Base-by-base conservation (phyloP, 1,140 invertebrate species). In the Anastrepha ludens region DNA sequence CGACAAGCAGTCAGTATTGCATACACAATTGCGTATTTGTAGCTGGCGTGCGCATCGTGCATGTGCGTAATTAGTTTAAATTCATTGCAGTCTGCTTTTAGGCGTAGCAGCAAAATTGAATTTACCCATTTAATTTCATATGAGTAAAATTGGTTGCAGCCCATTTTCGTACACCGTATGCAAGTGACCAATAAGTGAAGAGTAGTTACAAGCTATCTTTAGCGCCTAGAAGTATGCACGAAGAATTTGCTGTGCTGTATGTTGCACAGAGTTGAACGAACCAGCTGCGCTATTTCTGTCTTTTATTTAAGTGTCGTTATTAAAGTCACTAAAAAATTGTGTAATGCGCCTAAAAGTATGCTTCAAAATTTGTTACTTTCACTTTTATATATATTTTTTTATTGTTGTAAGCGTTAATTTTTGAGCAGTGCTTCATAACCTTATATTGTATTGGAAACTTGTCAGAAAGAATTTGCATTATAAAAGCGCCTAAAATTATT, bases 51-150 rank as follows among this genome's bases (percentile, higher is more conserved):
- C n/a, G 60, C n/a, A 62, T 13, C 41, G 8, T 70, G 2, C 41
- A 70, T 17, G 13, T 70, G 41, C 55, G 74, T 81, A 81, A 81
- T 81, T 81, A 81, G 47, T 81, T 81, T 50, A 81, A 81, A 81
- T 81, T 81, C 74, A 81, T 81, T 81, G 74, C 47, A 20, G 74
- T 81, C 74, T 55, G 47, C 74, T 81, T 81, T 81, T 55, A 55
- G 74, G 74, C 74, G 47, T n/a, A 29, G 47, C 5, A 55, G 74
- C n/a, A 1, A 55, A 58, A 81, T 81, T 58, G 74, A 81, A 81
- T 81, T 81, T 55, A 13, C n/a, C n/a, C 47, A 81, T 58, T 81
- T 81, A 81, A 81, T 81, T 81, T 81, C 44, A 81, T 58, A 55
- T 81, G 44, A 17, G 41, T 47, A 74, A 74, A 74, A n/a, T 74